A percentile compares a stretch with the other conserved stretches of the same genome.
Evolutionary conservation across 2,888 invertebrate species (phyloP).

Genomic region (Syrphus vitripennis): DNA sequence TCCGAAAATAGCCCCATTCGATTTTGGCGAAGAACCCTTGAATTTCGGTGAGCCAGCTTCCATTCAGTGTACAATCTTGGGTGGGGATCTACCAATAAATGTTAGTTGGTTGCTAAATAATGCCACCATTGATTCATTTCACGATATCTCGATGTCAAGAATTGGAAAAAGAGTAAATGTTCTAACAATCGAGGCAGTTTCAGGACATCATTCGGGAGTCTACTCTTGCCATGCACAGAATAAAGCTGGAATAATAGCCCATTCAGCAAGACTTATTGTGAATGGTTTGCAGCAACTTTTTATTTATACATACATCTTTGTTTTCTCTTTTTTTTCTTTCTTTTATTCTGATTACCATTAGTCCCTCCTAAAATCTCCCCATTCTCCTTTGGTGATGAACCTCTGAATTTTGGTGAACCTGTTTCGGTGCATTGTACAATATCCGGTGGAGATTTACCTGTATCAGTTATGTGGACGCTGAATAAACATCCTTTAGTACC

Average conservation of each 20-base stretch:
- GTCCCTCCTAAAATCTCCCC: conserved; percentile 84
- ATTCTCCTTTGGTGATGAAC: conserved; percentile 89
- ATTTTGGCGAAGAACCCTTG: conserved; percentile 84
- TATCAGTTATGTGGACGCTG: conserved; percentile 89
- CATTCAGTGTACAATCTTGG: conserved; percentile 84
- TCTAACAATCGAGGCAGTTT: conserved; percentile 83
- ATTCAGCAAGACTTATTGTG: conserved; percentile 84
- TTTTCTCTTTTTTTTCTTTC: background rate
- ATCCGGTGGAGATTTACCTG: conserved; percentile 89
- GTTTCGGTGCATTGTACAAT: conserved; percentile 85
- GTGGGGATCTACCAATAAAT: conserved; percentile 86
- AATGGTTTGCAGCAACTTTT: conserved; percentile 81
- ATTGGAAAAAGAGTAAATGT: conserved; percentile 86
- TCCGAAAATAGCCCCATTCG: conserved; percentile 83
- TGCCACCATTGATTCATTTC: conserved; percentile 78
- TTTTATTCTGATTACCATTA: conserved; percentile 46
- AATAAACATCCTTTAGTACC: conserved; percentile 82
- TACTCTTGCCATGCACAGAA: conserved; percentile 88
- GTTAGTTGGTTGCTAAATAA: conserved; percentile 84
- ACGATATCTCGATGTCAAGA: conserved; percentile 83
- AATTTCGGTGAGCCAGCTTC: conserved; percentile 84
- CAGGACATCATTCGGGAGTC: conserved; percentile 84
- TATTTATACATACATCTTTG: conserved; percentile 41
- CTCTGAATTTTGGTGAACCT: conserved; percentile 86
- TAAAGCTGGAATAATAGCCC: conserved; percentile 83